phyloP scores from a whole-genome alignment of 1,140 invertebrate genomes.

The Grapholita molesta region DNA sequence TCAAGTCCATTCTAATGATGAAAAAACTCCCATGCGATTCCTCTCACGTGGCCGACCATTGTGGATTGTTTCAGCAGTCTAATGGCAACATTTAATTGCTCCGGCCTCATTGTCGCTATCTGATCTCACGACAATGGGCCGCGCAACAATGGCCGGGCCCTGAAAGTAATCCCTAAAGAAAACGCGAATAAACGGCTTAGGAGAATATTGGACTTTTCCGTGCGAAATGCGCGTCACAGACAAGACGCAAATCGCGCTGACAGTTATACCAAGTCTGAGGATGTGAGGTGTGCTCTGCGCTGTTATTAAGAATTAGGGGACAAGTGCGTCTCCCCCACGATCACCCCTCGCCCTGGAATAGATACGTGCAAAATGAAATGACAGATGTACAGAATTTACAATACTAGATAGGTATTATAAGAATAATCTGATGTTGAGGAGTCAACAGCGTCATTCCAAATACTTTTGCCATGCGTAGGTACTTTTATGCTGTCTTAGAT shows the following conservation, averaged over 20 bases:
- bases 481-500: too few species aligned
- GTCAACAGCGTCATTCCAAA: too few species aligned
- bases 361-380: too few species aligned
- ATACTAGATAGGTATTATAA: too few species aligned
- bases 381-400: too few species aligned
- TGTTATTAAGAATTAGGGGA: too few species aligned
- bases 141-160: slow-evolving; percentile 19
- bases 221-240: not conserved
- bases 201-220: not conserved
- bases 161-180: slow-evolving; percentile 22
- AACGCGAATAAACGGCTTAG: slow-evolving; percentile 16
- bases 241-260: not conserved
- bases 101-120: slow-evolving; percentile 55
- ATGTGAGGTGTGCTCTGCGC: too few species aligned
- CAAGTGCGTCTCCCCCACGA: too few species aligned
- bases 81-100: slow-evolving; percentile 63
- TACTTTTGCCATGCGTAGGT: too few species aligned
- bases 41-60: slow-evolving; percentile 59
- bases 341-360: too few species aligned
- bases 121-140: slow-evolving; percentile 47
- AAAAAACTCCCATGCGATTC: slow-evolving; percentile 60
- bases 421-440: too few species aligned
- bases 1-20: slow-evolving; percentile 46
- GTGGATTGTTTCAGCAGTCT: slow-evolving; percentile 56
- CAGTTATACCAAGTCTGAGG: too few species aligned